Evolutionary conservation across 1,140 invertebrate genomes (phyloP).

Genomic region (Linepithema humile): DNA sequence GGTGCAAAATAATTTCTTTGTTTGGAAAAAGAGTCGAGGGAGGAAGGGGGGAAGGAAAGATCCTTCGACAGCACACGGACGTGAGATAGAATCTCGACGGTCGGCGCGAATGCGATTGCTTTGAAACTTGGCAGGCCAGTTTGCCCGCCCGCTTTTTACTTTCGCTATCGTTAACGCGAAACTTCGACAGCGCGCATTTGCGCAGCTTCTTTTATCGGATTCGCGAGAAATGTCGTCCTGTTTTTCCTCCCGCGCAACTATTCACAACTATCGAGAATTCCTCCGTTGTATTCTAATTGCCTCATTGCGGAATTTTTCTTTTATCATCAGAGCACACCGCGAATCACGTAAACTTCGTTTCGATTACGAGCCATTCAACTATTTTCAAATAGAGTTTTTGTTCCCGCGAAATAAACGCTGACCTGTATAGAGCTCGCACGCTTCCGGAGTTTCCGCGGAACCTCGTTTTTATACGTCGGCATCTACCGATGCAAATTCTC

Average conservation of each 20-base stretch:
- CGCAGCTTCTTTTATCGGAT: neutral
- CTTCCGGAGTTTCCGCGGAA: neutral
- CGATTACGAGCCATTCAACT: neutral
- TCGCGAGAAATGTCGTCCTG: neutral
- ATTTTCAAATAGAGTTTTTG: neutral
- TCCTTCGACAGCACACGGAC: neutral
- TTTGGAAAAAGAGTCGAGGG: too few species aligned
- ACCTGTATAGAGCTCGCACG: neutral
- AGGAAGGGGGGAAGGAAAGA: neutral
- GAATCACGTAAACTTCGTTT: neutral
- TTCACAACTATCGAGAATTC: neutral
- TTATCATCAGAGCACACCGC: too few species aligned
- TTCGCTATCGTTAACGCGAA: conserved; percentile 19
- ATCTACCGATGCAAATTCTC: conserved; percentile 46
- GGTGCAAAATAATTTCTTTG: conserved; percentile 49
- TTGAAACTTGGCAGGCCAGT: conserved; percentile 32
- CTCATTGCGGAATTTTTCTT: neutral
- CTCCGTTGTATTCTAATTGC: neutral
- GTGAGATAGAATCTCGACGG: neutral
- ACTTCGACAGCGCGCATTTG: conserved; percentile 9
- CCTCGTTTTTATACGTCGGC: neutral
- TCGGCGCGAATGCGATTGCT: conserved; percentile 36
- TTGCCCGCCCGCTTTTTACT: conserved; percentile 21
- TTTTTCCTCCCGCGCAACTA: neutral
- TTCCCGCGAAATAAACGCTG: conserved; percentile 10